Conservation (phyloP, 2,888 invertebrate species). For the Myopa testacea region DNA sequence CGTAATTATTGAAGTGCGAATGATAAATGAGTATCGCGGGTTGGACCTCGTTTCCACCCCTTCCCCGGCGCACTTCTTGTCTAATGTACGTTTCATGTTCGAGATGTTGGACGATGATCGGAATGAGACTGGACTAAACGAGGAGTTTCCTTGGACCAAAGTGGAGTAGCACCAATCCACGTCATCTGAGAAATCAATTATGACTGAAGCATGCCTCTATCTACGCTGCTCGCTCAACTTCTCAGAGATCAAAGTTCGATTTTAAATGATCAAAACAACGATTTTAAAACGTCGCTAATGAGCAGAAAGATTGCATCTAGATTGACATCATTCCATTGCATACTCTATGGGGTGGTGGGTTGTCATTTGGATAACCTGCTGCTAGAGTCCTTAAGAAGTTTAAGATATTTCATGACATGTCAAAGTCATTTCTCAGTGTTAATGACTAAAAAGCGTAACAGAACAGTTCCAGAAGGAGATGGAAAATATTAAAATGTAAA, state of each 20-base stretch:
- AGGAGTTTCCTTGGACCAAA: neutral
- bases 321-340: no score
- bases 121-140: no score
- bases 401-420: no score
- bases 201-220: neutral
- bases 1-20: slow-evolving; percentile 36
- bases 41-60: neutral
- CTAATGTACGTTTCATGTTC: slow-evolving; percentile 30
- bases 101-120: neutral
- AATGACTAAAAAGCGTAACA: no score
- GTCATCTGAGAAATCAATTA: slow-evolving; percentile 21
- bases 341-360: no score
- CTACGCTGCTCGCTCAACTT: neutral
- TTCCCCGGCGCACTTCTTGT: neutral
- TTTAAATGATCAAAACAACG: slow-evolving; percentile 20
- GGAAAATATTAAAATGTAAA: no score
- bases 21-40: slow-evolving; percentile 31
- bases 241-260: slow-evolving; percentile 7
- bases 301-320: neutral
- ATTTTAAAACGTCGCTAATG: slow-evolving; percentile 16
- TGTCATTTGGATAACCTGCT: no score
- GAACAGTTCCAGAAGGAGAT: no score
- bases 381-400: no score
- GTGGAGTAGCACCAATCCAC: neutral
- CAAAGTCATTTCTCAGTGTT: no score